Percentiles rank a stretch among this genome's conserved stretches.
phyloP scores from a whole-genome alignment of 2,113 vertebrate genomes.

The Xiphophorus maculatus region DNA sequence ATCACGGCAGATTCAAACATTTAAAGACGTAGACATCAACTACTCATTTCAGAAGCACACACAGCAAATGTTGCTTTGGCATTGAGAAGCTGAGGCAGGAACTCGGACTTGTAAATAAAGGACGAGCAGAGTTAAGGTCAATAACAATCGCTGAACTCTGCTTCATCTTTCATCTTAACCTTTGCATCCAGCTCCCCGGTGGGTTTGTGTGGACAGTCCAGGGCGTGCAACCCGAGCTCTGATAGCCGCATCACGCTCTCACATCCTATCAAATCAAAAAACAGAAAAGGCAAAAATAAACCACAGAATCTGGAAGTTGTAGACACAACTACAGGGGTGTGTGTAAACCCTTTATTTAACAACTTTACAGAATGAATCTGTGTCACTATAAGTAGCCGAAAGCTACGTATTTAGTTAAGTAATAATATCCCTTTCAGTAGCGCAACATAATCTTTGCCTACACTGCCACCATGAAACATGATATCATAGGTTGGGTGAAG shows the following conservation, averaged over 20 bases:
- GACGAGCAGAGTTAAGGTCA: conserved; percentile 45
- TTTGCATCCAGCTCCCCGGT: conserved; percentile 67
- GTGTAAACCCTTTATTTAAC: not conserved
- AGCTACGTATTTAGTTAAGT: conserved; percentile 42
- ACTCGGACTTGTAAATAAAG: conserved; percentile 58
- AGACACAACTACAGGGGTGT: not conserved
- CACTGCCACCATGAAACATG: conserved; percentile 34
- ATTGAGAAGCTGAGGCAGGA: conserved; percentile 23
- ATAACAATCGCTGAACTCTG: conserved; percentile 6
- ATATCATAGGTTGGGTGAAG: conserved; percentile 35
- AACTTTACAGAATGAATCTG: not conserved
- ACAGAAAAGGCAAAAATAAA: conserved; percentile 2
- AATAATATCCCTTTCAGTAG: conserved; percentile 34
- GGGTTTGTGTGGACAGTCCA: conserved; percentile 65
- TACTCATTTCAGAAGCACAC: not conserved
- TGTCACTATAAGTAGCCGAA: no score
- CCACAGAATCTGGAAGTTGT: not conserved
- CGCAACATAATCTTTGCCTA: conserved; percentile 35
- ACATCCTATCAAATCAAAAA: conserved; percentile 61
- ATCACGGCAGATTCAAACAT: not conserved
- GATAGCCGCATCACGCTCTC: conserved; percentile 58
- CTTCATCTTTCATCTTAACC: conserved; percentile 68
- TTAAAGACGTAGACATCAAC: not conserved
- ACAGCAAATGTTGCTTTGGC: not conserved
- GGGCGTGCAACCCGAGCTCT: conserved; percentile 67